Percentiles rank a stretch among this genome's conserved stretches.
phyloP scores from a whole-genome alignment of 2,113 vertebrate species.

The Laticauda colubrina region DNA sequence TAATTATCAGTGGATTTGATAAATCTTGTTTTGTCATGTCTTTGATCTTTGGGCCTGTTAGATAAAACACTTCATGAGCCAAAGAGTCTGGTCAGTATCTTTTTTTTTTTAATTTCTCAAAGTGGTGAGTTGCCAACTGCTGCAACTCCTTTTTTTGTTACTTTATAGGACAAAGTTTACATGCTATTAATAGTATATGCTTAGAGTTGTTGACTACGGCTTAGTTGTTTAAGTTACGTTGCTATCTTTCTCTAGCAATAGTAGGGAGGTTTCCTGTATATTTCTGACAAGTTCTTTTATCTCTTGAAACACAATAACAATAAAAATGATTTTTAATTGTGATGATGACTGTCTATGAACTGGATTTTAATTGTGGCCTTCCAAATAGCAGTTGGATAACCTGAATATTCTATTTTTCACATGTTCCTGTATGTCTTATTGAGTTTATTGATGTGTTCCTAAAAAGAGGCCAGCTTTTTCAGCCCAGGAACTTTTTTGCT shows the following conservation, averaged over 20 bases:
- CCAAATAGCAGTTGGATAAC: neutral
- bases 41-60: neutral
- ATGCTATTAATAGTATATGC: neutral
- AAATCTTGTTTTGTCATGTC: neutral
- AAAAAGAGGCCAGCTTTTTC: neutral
- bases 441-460: neutral
- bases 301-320: neutral
- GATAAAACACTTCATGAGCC: neutral
- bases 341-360: neutral
- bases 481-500: neutral
- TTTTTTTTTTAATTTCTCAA: neutral
- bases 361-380: neutral
- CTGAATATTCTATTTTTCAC: neutral
- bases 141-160: neutral
- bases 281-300: neutral
- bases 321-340: neutral
- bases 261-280: neutral
- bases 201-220: neutral
- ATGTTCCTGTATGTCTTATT: neutral
- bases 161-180: neutral
- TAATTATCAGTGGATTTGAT: neutral
- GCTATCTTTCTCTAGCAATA: neutral
- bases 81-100: neutral
- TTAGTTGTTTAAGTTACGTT: neutral
- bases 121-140: neutral